phyloP scores from a whole-genome alignment of 2,113 vertebrate species.

The Oryzias javanicus region DNA sequence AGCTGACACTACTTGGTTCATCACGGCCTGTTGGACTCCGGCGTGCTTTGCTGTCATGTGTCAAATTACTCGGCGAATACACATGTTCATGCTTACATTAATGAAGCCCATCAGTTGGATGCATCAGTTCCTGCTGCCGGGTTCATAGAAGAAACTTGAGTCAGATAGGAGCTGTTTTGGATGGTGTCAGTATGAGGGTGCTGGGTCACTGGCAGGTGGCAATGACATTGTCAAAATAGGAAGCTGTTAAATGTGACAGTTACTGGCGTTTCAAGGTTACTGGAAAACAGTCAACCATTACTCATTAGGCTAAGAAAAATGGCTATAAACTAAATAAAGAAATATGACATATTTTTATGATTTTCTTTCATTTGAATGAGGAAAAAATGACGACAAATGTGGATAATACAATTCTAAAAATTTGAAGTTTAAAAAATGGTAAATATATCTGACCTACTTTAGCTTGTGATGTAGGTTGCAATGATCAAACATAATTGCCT shows the following conservation, averaged over 20 bases:
- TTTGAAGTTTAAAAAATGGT: too few species aligned
- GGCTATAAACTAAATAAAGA: too few species aligned
- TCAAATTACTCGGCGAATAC: slow-evolving; percentile 36
- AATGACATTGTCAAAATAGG: slow-evolving; percentile 46
- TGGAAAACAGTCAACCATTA: neutral
- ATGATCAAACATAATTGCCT: neutral
- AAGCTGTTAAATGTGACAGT: slow-evolving; percentile 11
- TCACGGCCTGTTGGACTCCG: slow-evolving; percentile 46
- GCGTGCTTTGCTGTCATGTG: slow-evolving; percentile 50
- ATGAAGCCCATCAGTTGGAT: neutral
- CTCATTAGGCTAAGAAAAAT: neutral
- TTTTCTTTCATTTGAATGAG: too few species aligned
- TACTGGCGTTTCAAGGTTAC: neutral
- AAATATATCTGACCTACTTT: too few species aligned
- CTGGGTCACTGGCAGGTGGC: slow-evolving; percentile 47
- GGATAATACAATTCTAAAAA: too few species aligned
- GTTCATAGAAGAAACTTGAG: slow-evolving; percentile 5
- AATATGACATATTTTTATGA: too few species aligned
- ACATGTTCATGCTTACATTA: slow-evolving; percentile 24
- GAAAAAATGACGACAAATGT: too few species aligned
- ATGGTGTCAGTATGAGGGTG: slow-evolving; percentile 8
- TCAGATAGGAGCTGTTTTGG: slow-evolving; percentile 48
- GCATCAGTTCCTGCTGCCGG: neutral
- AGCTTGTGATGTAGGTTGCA: neutral
- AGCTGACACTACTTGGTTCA: slow-evolving; percentile 57